These are phyloP conservation scores for Drosophila malerkotliana DNA, from an alignment of 1,140 invertebrate genomes.

Conservation along the genomic window DNA sequence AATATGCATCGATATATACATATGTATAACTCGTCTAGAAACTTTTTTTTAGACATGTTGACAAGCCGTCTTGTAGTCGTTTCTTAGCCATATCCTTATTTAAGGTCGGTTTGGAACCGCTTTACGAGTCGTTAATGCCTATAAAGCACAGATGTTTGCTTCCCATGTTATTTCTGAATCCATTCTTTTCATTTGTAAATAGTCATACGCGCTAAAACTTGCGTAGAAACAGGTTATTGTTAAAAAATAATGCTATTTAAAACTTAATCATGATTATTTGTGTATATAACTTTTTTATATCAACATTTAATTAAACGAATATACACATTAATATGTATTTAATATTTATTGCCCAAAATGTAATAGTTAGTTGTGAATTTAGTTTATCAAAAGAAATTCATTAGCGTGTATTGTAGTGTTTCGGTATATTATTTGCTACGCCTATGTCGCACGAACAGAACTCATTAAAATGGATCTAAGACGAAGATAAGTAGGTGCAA, in stretches of 20 bases:
- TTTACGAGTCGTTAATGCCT: slow-evolving; percentile 5
- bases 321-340: slow-evolving; percentile 60
- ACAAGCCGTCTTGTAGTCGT: slow-evolving; percentile 56
- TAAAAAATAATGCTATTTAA: slow-evolving; percentile 64
- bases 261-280: slow-evolving; percentile 39
- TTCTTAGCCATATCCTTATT: slow-evolving; percentile 27
- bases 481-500: slow-evolving; percentile 66
- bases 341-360: slow-evolving; percentile 74
- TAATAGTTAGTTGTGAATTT: slow-evolving; percentile 79
- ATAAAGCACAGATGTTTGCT: slow-evolving; percentile 13
- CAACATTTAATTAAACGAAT: slow-evolving; percentile 40
- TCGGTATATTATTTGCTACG: slow-evolving; percentile 64
- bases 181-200: slow-evolving; percentile 75
- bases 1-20: slow-evolving; percentile 8
- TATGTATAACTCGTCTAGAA: slow-evolving; percentile 28
- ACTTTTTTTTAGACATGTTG: slow-evolving; percentile 54
- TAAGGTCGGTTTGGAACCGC: slow-evolving; percentile 21
- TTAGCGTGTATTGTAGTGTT: slow-evolving; percentile 58
- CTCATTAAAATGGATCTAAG: slow-evolving; percentile 24
- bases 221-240: slow-evolving; percentile 66
- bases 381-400: slow-evolving; percentile 63
- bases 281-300: slow-evolving; percentile 42
- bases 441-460: slow-evolving; percentile 35
- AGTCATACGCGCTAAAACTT: slow-evolving; percentile 58
- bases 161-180: slow-evolving; percentile 54